Percentiles rank a stretch among this genome's conserved stretches.
Evolutionary conservation across 2,888 invertebrate species (phyloP).

Genomic region (Amphipyra berbera): DNA sequence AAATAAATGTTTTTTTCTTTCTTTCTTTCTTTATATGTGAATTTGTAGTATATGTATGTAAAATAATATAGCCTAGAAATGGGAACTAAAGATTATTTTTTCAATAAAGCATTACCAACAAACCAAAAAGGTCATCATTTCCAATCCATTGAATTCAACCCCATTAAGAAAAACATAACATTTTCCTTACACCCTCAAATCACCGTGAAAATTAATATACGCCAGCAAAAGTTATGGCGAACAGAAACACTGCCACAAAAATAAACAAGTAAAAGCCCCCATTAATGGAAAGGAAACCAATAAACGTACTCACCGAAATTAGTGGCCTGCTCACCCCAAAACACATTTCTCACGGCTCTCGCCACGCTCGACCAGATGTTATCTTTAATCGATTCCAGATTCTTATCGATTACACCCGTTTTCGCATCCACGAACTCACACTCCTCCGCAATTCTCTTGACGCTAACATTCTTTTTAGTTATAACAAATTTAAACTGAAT

Average conservation of each 20-base stretch:
- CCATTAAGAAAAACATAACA: background rate
- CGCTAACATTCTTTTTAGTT: slow-evolving; percentile 81
- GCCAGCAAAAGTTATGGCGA: slow-evolving; percentile 22
- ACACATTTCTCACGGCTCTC: slow-evolving; percentile 82
- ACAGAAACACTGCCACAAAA: slow-evolving; percentile 33
- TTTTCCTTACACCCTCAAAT: slow-evolving; percentile 2
- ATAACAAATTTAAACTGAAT: slow-evolving; percentile 87
- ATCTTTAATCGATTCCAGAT: slow-evolving; percentile 73
- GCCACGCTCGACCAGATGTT: slow-evolving; percentile 85
- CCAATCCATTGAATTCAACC: slow-evolving; percentile 2
- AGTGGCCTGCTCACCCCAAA: slow-evolving; percentile 78
- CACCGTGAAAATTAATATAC: slow-evolving; percentile 31
- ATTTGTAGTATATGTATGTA: background rate
- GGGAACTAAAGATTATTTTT: no score
- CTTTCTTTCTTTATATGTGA: no score
- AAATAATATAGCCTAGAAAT: background rate
- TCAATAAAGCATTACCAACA: no score
- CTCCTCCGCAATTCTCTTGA: slow-evolving; percentile 73
- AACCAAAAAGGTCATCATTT: background rate
- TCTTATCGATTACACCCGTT: slow-evolving; percentile 64
- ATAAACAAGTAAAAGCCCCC: slow-evolving; percentile 47
- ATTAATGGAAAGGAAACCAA: slow-evolving; percentile 45
- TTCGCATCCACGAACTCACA: slow-evolving; percentile 64
- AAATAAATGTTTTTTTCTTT: no score
- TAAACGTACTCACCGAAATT: slow-evolving; percentile 66